phyloP scores from a whole-genome alignment of 2,113 vertebrate genomes.

The Calidris pugnax region DNA sequence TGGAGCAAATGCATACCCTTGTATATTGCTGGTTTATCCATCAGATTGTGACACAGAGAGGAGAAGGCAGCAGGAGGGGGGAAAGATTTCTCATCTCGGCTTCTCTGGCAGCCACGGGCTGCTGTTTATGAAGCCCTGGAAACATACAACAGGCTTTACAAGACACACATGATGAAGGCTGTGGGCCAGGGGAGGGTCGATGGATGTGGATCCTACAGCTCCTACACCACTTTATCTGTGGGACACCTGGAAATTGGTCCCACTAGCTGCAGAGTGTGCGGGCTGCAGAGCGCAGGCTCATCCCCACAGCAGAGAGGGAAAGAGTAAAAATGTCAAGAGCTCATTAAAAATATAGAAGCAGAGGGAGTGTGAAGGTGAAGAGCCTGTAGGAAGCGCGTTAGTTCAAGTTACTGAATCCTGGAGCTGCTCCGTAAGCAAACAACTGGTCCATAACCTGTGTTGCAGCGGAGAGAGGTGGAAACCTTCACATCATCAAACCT shows the following conservation, averaged over 20 bases:
- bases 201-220: background rate
- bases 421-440: background rate
- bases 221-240: background rate
- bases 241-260: constrained; percentile 24
- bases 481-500: background rate
- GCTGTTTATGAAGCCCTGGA: background rate
- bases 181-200: background rate
- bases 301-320: background rate
- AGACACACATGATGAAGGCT: background rate
- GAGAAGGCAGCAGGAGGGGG: background rate
- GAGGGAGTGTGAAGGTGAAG: background rate
- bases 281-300: background rate
- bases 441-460: background rate
- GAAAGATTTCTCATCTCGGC: background rate
- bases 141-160: background rate
- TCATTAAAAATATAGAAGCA: constrained; percentile 45
- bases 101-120: background rate
- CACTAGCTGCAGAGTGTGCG: background rate
- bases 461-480: background rate
- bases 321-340: constrained; percentile 26
- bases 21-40: background rate
- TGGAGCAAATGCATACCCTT: background rate
- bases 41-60: rapidly evolving
- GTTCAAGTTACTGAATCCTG: background rate
- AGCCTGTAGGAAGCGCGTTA: background rate